Percentiles rank a stretch among this genome's conserved stretches.
Conservation (phyloP, 2,797 vertebrate genomes). For the Myioborus miniatus region DNA sequence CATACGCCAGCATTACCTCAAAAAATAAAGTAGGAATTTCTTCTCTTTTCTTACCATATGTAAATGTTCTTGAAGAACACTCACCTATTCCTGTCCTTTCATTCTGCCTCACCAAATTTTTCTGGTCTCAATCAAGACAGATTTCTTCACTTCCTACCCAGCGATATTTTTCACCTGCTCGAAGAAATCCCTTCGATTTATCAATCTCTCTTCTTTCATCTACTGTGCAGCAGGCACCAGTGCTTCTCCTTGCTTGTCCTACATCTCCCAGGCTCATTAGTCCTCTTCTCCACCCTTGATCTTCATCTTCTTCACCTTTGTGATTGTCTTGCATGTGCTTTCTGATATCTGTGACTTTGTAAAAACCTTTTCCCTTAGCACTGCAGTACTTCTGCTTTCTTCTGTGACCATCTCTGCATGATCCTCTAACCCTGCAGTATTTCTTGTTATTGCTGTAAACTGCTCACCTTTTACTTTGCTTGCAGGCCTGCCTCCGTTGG, state of each 20-base stretch:
- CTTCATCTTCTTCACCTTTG: constrained; percentile 66
- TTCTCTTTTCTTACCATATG: not conserved
- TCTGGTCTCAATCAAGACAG: not conserved
- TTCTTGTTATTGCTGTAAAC: constrained; percentile 70
- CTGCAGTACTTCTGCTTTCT: constrained; percentile 65
- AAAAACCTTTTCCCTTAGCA: constrained; percentile 60
- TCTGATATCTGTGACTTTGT: constrained; percentile 57
- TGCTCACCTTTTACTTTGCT: constrained; percentile 52
- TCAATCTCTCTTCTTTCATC: constrained; percentile 46
- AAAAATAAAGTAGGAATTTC: not conserved
- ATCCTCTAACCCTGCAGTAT: constrained; percentile 65
- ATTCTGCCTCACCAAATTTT: not conserved
- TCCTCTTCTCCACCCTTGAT: constrained; percentile 53
- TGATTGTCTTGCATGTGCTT: constrained; percentile 41
- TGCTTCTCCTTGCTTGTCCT: constrained; percentile 28
- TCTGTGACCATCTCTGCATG: constrained; percentile 67
- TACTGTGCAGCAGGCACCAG: not conserved
- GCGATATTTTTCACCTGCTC: constrained; percentile 29
- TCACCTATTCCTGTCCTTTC: not conserved
- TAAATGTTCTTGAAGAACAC: not conserved
- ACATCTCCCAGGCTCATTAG: constrained; percentile 56
- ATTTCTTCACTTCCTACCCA: constrained; percentile 17
- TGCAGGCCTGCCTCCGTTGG: constrained; percentile 41
- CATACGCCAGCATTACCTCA: not conserved
- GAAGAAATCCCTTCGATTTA: constrained; percentile 47